Percentiles rank a stretch among this genome's conserved stretches.
Conservation (phyloP, 2,797 vertebrate species). For the Danio tinwini region DNA sequence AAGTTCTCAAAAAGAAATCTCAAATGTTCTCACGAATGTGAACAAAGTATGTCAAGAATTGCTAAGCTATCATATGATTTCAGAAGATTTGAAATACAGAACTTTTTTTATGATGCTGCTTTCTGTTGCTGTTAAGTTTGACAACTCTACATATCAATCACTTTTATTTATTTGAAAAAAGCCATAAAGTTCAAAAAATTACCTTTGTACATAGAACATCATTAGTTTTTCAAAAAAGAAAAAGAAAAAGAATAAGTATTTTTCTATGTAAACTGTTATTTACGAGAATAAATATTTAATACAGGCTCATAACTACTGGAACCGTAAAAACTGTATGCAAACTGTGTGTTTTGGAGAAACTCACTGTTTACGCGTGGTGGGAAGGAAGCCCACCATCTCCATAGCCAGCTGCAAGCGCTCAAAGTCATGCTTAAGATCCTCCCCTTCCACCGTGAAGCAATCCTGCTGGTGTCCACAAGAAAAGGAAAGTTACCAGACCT, state of each 20-base stretch:
- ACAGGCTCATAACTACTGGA: not conserved
- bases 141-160: no score
- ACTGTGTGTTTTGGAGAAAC: constrained; percentile 64
- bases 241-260: not conserved
- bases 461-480: constrained; percentile 78
- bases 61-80: not conserved
- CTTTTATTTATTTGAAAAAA: no score
- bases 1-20: no score
- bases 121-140: no score
- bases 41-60: not conserved
- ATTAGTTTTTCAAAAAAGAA: not conserved
- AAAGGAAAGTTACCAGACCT: constrained; percentile 29
- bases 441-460: constrained; percentile 94
- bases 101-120: no score
- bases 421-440: constrained; percentile 98
- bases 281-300: constrained; percentile 3
- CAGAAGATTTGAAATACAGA: no score
- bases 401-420: constrained; percentile 96
- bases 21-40: not conserved
- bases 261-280: not conserved
- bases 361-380: constrained; percentile 93
- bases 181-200: not conserved
- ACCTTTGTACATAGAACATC: no score
- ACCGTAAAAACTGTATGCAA: not conserved
- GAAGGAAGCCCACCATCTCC: constrained; percentile 99